Conservation (phyloP, 37 sponge, comb jelly and placozoan genomes). For the Bolinopsis microptera region DNA sequence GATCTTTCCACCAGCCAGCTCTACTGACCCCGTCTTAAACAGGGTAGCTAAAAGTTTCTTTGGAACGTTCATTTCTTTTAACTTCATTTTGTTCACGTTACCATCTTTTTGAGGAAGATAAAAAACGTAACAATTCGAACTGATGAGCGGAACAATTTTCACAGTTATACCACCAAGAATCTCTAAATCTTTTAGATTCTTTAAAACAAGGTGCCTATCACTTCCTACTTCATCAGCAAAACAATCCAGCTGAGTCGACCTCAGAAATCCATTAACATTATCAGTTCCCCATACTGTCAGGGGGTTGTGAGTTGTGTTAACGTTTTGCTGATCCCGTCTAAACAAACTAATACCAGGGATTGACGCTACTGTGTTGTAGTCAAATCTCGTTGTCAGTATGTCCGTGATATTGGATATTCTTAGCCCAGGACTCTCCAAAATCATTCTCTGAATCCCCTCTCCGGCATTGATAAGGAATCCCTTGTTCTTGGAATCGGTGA, state of each 20-base stretch:
- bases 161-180: not conserved
- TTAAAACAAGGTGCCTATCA: slow-evolving; percentile 4
- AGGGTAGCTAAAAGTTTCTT: not conserved
- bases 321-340: slow-evolving; percentile 1
- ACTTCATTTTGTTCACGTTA: not conserved
- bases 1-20: not conserved
- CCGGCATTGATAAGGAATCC: slow-evolving; percentile 61
- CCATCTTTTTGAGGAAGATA: slow-evolving; percentile 23
- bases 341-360: slow-evolving; percentile 48
- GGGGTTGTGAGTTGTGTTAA: not conserved
- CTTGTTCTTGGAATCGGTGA: slow-evolving; percentile 57
- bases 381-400: not conserved
- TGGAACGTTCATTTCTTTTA: slow-evolving; percentile 22
- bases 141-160: not conserved
- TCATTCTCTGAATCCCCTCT: slow-evolving; percentile 61
- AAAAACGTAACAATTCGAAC: not conserved
- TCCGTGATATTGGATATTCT: slow-evolving; percentile 57
- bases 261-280: slow-evolving; percentile 20
- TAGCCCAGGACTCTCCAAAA: slow-evolving; percentile 61
- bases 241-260: slow-evolving; percentile 63
- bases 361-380: slow-evolving; percentile 24
- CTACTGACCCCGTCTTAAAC: slow-evolving; percentile 27
- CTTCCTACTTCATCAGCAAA: slow-evolving; percentile 31
- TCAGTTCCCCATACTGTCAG: slow-evolving; percentile 55
- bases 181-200: slow-evolving; percentile 1